Evolutionary conservation across 2,888 invertebrate species (phyloP).

Genomic region (Cryptus viduatorius): DNA sequence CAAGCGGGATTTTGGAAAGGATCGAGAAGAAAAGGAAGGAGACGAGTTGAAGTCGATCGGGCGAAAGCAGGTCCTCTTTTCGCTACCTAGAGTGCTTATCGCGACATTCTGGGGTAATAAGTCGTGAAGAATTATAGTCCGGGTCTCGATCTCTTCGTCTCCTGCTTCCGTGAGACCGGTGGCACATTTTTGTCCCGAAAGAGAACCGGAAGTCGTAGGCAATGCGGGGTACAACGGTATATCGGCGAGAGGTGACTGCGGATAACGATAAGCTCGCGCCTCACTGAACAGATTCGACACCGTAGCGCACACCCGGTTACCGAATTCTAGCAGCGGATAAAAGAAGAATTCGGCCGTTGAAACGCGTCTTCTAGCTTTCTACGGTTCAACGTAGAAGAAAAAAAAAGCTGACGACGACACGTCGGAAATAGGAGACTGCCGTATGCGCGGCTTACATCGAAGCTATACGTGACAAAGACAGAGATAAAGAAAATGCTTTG

Average conservation of each 20-base stretch:
- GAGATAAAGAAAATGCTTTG: slow-evolving; percentile 22
- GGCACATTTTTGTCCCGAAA: slow-evolving; percentile 45
- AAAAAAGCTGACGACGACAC: slow-evolving; percentile 52
- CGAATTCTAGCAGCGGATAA: slow-evolving; percentile 49
- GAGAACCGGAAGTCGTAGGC: slow-evolving; percentile 24
- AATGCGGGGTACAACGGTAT: slow-evolving; percentile 11
- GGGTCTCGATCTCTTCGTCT: slow-evolving; percentile 15
- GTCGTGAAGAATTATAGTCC: slow-evolving; percentile 45
- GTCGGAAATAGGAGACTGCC: not conserved
- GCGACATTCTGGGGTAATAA: slow-evolving; percentile 39
- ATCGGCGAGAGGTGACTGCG: slow-evolving; percentile 42
- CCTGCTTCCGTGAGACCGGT: slow-evolving; percentile 7
- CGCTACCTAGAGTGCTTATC: slow-evolving; percentile 19
- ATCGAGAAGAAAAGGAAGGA: not conserved
- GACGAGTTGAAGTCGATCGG: slow-evolving; percentile 17
- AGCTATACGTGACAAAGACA: slow-evolving; percentile 19
- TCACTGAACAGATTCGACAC: slow-evolving; percentile 62
- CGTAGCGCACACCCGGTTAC: slow-evolving; percentile 49
- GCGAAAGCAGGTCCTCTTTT: slow-evolving; percentile 1
- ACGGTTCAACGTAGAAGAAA: not conserved
- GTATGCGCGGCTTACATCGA: slow-evolving; percentile 22
- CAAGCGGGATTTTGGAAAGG: not conserved
- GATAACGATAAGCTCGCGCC: slow-evolving; percentile 52
- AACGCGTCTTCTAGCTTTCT: slow-evolving; percentile 43
- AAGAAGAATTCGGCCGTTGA: slow-evolving; percentile 35